Evolutionary conservation across 2,113 vertebrate species (phyloP), one percentile per base, ranked within the genome.

Genomic region (Lepus europaeus): DNA sequence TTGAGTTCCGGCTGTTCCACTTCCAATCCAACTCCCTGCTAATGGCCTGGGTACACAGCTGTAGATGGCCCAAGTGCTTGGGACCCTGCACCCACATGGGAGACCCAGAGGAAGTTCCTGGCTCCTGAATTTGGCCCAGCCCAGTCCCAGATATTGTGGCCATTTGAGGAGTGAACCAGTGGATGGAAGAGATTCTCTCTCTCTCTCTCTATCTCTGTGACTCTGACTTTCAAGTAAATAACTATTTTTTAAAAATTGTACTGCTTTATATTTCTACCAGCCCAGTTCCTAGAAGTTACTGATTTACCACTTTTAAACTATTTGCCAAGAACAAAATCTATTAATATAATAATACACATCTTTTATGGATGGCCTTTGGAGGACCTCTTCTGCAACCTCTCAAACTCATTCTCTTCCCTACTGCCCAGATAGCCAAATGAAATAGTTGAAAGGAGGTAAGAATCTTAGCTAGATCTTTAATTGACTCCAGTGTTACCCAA

Each of bases 391-490:
- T 25, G 22, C 4, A 63, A 11, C 29, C 31, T 81, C 53, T 25
- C 51, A 92, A 88, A 16, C 33, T 90, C 68, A 49, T 56, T 90
- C 11, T 84, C 77, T 93, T 85, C 73, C 73, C 39, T 64, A 61
- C 14, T 92, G 12, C 53, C 74, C 59, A 81, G 81, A 92, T 33
- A 88, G 80, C 39, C 80, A 74, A 95, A 49, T 49, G 66, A 74
- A 93, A 92, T 64, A 68, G 49, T 64, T 83, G 78, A n/a, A 70
- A 25, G 39, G 61, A 83, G 19, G 82, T 66, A 77, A 80, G 83
- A 95, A 79, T 87, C 77, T 83, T 63, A 76, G 17, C 73, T 91
- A 29, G 5, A 56, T 56, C 85, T 80, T 91, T 95, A 76, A 94
- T 39, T 70, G 61, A 82, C 63, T 31, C 20, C 79, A 84, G 16